Evolutionary conservation across 2,113 vertebrate genomes (phyloP), one percentile per base, ranked within the genome.

Genomic region (Clarias macrocephalus): DNA sequence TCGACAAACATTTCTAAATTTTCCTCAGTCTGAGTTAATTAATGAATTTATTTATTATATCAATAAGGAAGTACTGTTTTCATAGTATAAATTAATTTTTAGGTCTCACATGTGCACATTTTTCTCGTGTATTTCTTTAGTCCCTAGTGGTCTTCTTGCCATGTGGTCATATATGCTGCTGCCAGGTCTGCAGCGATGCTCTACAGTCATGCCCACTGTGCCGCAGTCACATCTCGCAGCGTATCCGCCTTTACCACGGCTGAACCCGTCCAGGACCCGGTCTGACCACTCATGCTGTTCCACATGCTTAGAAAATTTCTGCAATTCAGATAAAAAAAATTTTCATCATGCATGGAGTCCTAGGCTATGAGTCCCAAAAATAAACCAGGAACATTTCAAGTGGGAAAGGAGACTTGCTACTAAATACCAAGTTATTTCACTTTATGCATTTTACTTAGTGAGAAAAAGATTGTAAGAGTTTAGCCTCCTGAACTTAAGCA

Each of bases 131-230:
- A 10, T 83, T 1, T 52, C 83, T 52, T 7, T 94, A 99, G 98
- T 94, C 97, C 60, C 97, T 97, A 92, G 91, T 95, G 84, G 92
- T 99, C 92, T 99, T 99, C 93, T 94, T 99, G 92, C 94, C 95
- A 13, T 99, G 98, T 0, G 98, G 97, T 59, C 98, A 99, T 0
- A 96, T 98, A 18, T 99, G 98, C 95, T 99, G 98, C 92, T 99
- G 98, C 90, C 95, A 93, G 90, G 88, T 87, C 15, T 99, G 98
- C 94, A 97, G 94, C 10, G 91, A 93, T 1, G 95, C 92, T 0
- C 93, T 99, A 89, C 95, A 56, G 68, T 91, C 90, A 19, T 99
- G 98, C 72, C 98, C 98, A 0, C 94, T 99, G 89, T 99, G 98
- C 94, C 98, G 97, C 72, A 89, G 89, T 89, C 91, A 89, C 82